Evolutionary conservation across 2,797 vertebrate genomes (phyloP).

Genomic region (Menidia menidia): DNA sequence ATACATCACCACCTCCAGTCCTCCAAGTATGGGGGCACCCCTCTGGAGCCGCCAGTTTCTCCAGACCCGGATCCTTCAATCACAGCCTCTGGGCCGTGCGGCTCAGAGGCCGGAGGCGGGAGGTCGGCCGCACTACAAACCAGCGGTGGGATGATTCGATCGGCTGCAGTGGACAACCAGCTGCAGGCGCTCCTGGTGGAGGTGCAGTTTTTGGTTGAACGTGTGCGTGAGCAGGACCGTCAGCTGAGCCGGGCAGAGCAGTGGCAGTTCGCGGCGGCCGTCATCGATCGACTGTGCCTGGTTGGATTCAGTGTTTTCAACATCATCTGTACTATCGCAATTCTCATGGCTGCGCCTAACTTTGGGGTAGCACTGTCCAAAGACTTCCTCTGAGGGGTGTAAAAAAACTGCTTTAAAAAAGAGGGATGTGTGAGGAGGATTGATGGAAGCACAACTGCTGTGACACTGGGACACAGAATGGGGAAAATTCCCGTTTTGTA

Average conservation of each 20-base stretch:
- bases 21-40: slow-evolving; percentile 66
- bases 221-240: slow-evolving; percentile 83
- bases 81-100: slow-evolving; percentile 57
- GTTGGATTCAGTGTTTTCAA: slow-evolving; percentile 88
- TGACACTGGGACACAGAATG: slow-evolving; percentile 22
- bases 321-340: slow-evolving; percentile 87
- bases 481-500: slow-evolving; percentile 13
- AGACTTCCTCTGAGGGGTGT: slow-evolving; percentile 82
- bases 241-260: slow-evolving; percentile 79
- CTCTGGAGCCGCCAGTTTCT: slow-evolving; percentile 61
- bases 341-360: slow-evolving; percentile 89
- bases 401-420: slow-evolving; percentile 9
- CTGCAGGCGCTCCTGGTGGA: slow-evolving; percentile 84
- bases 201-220: slow-evolving; percentile 82
- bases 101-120: slow-evolving; percentile 40
- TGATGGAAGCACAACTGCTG: slow-evolving; percentile 60
- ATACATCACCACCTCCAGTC: slow-evolving; percentile 70
- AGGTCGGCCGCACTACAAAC: slow-evolving; percentile 38
- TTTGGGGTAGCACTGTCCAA: slow-evolving; percentile 87
- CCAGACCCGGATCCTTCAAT: slow-evolving; percentile 67
- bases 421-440: not conserved
- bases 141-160: slow-evolving; percentile 47
- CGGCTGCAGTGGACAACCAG: slow-evolving; percentile 74
- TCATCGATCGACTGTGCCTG: slow-evolving; percentile 87
- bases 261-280: slow-evolving; percentile 88